These are phyloP conservation scores for Rhagium mordax DNA, from an alignment of 2,888 invertebrate genomes.

Conservation along the genomic window DNA sequence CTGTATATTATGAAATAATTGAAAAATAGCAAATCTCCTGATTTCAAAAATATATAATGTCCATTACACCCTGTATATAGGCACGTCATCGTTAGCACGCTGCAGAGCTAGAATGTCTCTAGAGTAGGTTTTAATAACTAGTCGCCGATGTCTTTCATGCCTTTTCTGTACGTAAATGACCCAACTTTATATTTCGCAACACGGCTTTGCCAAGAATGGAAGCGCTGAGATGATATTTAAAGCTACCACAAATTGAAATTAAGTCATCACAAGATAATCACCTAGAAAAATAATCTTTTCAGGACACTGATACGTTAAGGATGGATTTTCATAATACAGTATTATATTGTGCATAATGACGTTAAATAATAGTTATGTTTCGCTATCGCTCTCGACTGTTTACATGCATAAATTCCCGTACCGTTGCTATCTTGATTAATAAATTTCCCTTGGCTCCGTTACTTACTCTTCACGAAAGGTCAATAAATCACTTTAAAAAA, in stretches of 20 bases:
- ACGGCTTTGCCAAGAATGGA: not conserved
- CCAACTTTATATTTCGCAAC: not conserved
- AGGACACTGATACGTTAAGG: too few species aligned
- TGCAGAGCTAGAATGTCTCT: too few species aligned
- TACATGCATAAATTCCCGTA: conserved; percentile 7
- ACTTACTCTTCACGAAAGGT: conserved; percentile 43
- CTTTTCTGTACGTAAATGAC: not conserved
- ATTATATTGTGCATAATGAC: not conserved
- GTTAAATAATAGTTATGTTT: not conserved
- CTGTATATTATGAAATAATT: too few species aligned
- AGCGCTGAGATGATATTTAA: not conserved
- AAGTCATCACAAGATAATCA: too few species aligned
- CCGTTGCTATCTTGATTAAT: conserved; percentile 41
- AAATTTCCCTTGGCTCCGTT: conserved; percentile 42
- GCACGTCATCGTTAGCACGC: too few species aligned
- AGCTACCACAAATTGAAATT: too few species aligned
- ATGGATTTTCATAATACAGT: not conserved
- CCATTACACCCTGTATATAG: too few species aligned
- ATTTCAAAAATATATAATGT: too few species aligned
- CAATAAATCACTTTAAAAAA: conserved; percentile 30
- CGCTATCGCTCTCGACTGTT: not conserved
- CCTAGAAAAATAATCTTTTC: too few species aligned
- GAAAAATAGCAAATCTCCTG: too few species aligned
- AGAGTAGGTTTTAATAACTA: not conserved
- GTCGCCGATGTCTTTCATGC: not conserved